Conservation (phyloP, 2,797 vertebrate species). For the Aulostomus chinensis region DNA sequence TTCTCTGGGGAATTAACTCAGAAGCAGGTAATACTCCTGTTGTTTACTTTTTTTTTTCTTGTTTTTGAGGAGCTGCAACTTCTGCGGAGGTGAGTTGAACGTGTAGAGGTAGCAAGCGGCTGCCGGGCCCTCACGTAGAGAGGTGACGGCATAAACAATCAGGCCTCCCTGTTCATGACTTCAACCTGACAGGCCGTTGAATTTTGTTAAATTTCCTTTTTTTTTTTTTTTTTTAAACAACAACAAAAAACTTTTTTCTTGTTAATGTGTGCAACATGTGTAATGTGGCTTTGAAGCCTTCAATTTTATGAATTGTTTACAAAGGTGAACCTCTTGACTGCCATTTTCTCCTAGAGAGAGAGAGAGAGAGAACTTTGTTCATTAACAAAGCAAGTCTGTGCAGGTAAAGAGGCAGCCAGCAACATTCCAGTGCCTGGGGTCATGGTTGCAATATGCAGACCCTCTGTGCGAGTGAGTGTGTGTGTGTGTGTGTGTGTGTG, state of each 20-base stretch:
- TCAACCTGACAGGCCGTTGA: not conserved
- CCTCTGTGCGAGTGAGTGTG: no score
- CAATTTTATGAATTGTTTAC: no score
- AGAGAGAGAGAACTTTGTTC: conserved; percentile 34
- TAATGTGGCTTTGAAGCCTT: no score
- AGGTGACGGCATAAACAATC: not conserved
- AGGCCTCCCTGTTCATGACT: not conserved
- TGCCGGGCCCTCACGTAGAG: no score
- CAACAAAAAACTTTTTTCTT: no score
- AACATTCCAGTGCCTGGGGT: conserved; percentile 70
- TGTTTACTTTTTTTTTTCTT: not conserved
- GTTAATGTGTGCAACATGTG: not conserved
- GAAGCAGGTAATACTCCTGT: conserved; percentile 42
- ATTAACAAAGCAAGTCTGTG: conserved; percentile 70
- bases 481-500: no score
- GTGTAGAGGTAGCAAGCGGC: no score
- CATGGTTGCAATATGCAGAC: conserved; percentile 48
- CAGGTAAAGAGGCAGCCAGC: conserved; percentile 63
- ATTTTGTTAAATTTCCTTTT: no score
- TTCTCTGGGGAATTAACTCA: not conserved
- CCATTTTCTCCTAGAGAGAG: conserved; percentile 9
- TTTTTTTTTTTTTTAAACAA: rapidly evolving
- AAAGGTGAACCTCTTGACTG: not conserved
- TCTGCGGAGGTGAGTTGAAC: not conserved
- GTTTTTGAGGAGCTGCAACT: not conserved